Evolutionary conservation across 1,140 invertebrate genomes (phyloP).

Genomic region (Yoshiicerus persimilis): DNA sequence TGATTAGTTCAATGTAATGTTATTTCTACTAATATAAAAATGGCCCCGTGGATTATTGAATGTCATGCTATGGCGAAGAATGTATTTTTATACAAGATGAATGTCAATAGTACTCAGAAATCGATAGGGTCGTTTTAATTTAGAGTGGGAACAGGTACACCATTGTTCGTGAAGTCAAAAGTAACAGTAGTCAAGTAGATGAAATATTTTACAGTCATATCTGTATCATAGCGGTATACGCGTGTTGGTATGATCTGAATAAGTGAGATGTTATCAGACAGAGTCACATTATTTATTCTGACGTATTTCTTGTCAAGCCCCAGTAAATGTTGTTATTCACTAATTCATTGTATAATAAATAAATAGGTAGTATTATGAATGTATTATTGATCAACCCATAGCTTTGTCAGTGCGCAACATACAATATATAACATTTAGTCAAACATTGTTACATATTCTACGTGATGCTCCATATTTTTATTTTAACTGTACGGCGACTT

Average conservation of each 20-base stretch:
- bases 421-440: too few species aligned
- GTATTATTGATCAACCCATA: neutral
- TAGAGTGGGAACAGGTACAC: too few species aligned
- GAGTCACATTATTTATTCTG: neutral
- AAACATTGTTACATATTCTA: neutral
- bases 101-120: too few species aligned
- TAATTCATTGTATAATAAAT: neutral
- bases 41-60: too few species aligned
- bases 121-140: too few species aligned
- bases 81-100: too few species aligned
- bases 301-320: neutral
- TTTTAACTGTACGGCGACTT: neutral
- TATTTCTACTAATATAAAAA: too few species aligned
- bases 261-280: neutral
- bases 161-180: too few species aligned
- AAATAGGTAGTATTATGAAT: neutral
- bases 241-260: neutral
- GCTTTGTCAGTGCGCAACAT: too few species aligned
- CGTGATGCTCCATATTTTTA: neutral
- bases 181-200: neutral
- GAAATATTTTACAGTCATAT: neutral
- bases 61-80: neutral
- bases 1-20: too few species aligned
- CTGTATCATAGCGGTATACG: neutral
- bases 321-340: neutral